Evolutionary conservation across 1,140 invertebrate genomes (phyloP), one percentile per base, ranked within the genome.

Genomic region (Ceratoteleas bidentatus): DNA sequence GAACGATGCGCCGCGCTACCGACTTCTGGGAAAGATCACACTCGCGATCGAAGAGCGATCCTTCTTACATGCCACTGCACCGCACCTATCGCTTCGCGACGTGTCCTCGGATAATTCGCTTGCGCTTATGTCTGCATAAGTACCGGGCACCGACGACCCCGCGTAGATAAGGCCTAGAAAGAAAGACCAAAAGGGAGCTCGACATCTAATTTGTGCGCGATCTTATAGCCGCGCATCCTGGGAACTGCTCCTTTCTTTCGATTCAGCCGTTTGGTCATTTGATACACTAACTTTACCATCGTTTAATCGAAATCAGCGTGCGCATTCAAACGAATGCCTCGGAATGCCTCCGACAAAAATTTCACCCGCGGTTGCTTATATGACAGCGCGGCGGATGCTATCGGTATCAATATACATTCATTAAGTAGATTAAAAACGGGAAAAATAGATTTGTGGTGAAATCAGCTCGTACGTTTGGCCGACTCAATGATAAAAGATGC

Each of bases 11-110:
- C 73, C 73, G 74, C 64, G 69, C 56, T 65, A 68, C 69, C 66
- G 68, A 62, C 81, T 79, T 85, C 81, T 85, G 84, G 78, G 81
- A 82, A 84, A 84, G 78, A 84, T 84, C 81, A 68, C 79, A 77
- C 72, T 80, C 53, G 82, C 78, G 82, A 85, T 84, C 75, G 73
- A 66, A 79, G 72, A 80, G 74, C 75, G 57, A 83, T 83, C 80
- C 76, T 81, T 79, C 73, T 79, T 79, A 66, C 76, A 79, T 79
- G 76, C 76, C 68, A 72, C 68, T 79, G 76, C 72, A 79, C 75
- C 76, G 76, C 66, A 73, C 81, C 81, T 77, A 73, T 80, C 68
- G 72, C 66, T 66, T 72, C 15, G 61, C 72, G 75, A 76, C 76
- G 68, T 72, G 72, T 84, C 76, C 57, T 65, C 70, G 66, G 79